Conservation (phyloP, 2,888 invertebrate genomes). For the Rhaphigaster nebulosa region DNA sequence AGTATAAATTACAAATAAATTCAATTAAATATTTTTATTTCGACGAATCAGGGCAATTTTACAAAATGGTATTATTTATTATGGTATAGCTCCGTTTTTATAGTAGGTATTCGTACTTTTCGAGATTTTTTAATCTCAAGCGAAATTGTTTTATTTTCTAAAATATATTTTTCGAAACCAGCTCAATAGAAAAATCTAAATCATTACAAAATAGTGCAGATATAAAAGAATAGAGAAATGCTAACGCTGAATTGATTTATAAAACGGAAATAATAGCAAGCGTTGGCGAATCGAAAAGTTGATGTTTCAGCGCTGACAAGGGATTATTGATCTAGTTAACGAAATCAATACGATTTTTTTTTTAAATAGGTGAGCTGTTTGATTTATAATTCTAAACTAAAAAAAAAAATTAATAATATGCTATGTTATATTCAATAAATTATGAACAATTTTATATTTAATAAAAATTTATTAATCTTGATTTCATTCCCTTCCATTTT, state of each 20-base stretch:
- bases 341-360: neutral
- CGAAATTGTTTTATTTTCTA: too few species aligned
- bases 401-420: neutral
- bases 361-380: neutral
- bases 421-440: neutral
- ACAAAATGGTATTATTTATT: too few species aligned
- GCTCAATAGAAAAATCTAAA: neutral
- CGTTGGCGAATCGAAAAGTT: neutral
- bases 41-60: too few species aligned
- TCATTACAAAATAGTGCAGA: neutral
- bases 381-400: neutral
- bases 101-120: too few species aligned
- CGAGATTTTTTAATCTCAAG: too few species aligned
- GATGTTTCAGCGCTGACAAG: neutral
- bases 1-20: too few species aligned
- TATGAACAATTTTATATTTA: too few species aligned
- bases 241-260: neutral
- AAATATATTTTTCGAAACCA: too few species aligned
- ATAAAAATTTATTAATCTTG: too few species aligned
- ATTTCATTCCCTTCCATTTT: too few species aligned
- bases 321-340: neutral
- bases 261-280: neutral
- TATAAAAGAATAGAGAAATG: neutral
- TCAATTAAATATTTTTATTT: too few species aligned
- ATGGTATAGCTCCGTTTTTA: too few species aligned